Evolutionary conservation across 1,140 invertebrate species (phyloP).

Genomic region (Sarcophaga peregrina): DNA sequence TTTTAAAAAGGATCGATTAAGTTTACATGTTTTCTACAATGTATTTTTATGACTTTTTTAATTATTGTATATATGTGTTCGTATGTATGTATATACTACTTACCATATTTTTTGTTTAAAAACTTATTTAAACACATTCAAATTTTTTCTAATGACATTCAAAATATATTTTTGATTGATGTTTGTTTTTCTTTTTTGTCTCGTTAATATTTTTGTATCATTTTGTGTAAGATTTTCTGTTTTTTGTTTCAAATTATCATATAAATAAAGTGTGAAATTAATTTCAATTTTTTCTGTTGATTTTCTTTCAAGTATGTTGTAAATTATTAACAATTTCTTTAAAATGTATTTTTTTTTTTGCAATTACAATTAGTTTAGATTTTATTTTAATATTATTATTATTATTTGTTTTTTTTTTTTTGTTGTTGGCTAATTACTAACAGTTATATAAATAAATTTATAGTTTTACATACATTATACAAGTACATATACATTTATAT

Average conservation of each 20-base stretch:
- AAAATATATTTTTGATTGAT: conserved; percentile 40
- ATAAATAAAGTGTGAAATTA: conserved; percentile 23
- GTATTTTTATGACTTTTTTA: too few species aligned
- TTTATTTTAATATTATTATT: neutral
- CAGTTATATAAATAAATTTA: conserved; percentile 29
- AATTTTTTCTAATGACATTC: conserved; percentile 35
- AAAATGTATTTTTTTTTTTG: neutral
- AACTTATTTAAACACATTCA: neutral
- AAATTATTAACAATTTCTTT: neutral
- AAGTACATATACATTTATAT: neutral
- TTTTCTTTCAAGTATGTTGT: neutral
- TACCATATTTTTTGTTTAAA: neutral
- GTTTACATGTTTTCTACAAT: too few species aligned
- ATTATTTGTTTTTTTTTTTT: too few species aligned
- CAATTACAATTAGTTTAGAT: neutral
- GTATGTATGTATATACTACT: neutral
- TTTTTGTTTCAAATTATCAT: conserved; percentile 9
- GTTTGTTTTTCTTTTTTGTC: conserved; percentile 17
- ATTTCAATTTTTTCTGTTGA: neutral
- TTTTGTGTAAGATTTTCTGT: conserved; percentile 7
- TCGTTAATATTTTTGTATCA: neutral
- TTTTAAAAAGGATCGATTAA: too few species aligned
- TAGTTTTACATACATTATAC: conserved; percentile 6
- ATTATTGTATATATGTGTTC: too few species aligned
- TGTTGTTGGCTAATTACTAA: conserved; percentile 36